Conservation (phyloP, 2,888 invertebrate genomes). For the Flexamia atlantica region DNA sequence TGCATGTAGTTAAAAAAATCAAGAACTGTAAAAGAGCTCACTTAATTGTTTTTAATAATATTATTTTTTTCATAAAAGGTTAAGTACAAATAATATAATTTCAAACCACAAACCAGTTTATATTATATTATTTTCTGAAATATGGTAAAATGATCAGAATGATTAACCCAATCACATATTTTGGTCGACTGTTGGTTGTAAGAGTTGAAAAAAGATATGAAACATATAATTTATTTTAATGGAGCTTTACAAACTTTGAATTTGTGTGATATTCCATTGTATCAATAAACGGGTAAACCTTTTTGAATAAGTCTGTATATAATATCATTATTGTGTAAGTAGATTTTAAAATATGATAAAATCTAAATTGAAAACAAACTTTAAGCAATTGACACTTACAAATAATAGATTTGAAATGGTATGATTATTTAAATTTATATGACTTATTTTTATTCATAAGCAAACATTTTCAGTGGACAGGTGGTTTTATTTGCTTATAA, state of each 20-base stretch:
- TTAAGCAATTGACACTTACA: constrained; percentile 18
- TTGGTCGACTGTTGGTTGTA: neutral
- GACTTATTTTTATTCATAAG: neutral
- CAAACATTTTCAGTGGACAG: constrained; percentile 21
- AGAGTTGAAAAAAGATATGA: neutral
- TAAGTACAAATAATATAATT: too few relatives aligned
- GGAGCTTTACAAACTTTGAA: constrained; percentile 23
- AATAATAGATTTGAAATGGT: neutral
- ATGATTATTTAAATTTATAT: neutral
- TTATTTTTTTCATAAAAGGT: too few relatives aligned
- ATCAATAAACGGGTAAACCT: constrained; percentile 62
- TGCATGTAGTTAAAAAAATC: too few relatives aligned
- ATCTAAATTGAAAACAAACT: constrained; percentile 22
- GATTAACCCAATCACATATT: too few relatives aligned
- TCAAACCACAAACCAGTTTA: too few relatives aligned
- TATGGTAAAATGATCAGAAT: too few relatives aligned
- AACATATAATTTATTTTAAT: neutral
- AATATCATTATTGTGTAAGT: constrained; percentile 65
- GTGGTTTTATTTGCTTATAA: neutral
- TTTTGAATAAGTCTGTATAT: constrained; percentile 66
- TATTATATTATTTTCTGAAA: too few relatives aligned
- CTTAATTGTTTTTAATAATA: too few relatives aligned
- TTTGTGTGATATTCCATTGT: constrained; percentile 53
- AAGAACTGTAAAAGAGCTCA: too few relatives aligned
- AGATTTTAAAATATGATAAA: constrained; percentile 20